Evolutionary conservation across 2,888 invertebrate genomes (phyloP).

Genomic region (Drosophila vallismaia): DNA sequence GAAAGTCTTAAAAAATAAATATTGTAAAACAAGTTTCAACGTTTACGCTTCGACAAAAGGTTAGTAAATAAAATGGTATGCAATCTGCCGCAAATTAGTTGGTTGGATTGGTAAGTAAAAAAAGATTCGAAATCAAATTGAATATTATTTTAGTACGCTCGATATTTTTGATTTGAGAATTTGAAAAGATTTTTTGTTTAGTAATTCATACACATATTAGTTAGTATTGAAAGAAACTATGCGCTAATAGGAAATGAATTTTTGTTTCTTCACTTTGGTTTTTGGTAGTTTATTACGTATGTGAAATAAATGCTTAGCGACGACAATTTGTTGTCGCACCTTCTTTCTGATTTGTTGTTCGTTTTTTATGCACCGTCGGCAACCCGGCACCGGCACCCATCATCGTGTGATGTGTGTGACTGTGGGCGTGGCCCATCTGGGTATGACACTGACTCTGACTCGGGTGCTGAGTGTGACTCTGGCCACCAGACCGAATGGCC

Average conservation of each 20-base stretch:
- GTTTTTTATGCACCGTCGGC: constrained; percentile 88
- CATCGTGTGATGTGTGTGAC: constrained; percentile 78
- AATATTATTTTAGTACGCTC: constrained; percentile 52
- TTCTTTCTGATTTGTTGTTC: constrained; percentile 85
- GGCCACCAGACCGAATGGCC: constrained; percentile 88
- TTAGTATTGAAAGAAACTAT: constrained; percentile 72
- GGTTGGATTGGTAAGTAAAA: constrained; percentile 36
- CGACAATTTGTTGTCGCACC: constrained; percentile 84
- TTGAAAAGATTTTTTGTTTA: constrained; percentile 24
- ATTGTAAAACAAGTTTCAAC: constrained; percentile 49
- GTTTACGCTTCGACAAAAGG: constrained; percentile 49
- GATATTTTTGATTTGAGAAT: constrained; percentile 12
- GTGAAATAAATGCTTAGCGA: constrained; percentile 78
- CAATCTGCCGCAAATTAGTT: constrained; percentile 44
- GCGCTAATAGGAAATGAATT: constrained; percentile 65
- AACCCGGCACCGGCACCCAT: constrained; percentile 79
- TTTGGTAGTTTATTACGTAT: constrained; percentile 29
- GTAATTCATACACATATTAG: constrained; percentile 58
- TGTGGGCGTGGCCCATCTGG: constrained; percentile 56
- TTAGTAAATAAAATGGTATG: constrained; percentile 57
- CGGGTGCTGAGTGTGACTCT: constrained; percentile 43
- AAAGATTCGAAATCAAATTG: constrained; percentile 56
- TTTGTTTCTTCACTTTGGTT: constrained; percentile 35
- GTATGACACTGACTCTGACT: constrained; percentile 35
- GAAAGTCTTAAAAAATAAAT: constrained; percentile 57